phyloP scores from a whole-genome alignment of 2,113 vertebrate genomes.

The Turdus rufiventris region DNA sequence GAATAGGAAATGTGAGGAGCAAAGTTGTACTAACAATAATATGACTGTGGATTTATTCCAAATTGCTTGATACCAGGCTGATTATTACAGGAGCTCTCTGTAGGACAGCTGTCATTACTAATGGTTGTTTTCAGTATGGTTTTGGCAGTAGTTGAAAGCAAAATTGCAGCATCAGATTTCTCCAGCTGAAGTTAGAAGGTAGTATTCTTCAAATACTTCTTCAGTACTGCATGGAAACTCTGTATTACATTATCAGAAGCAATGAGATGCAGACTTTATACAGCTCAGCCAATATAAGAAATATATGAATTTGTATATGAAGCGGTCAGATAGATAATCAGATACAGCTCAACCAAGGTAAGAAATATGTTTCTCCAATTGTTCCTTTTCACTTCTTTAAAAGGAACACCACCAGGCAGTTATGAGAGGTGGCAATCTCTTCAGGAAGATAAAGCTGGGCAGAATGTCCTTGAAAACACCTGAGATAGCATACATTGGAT shows the following conservation, averaged over 20 bases:
- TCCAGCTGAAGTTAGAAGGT: not conserved
- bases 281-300: not conserved
- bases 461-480: not conserved
- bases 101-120: not conserved
- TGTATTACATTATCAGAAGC: not conserved
- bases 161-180: not conserved
- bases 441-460: not conserved
- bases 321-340: not conserved
- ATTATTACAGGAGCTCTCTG: not conserved
- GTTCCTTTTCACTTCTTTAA: not conserved
- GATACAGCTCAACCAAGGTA: not conserved
- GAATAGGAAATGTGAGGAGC: not conserved
- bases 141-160: not conserved
- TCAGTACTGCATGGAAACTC: not conserved
- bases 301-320: not conserved
- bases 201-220: not conserved
- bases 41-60: not conserved
- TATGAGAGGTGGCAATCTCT: not conserved
- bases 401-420: not conserved
- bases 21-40: not conserved
- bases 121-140: not conserved
- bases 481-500: not conserved
- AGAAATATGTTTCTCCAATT: not conserved
- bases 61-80: not conserved
- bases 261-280: not conserved